Evolutionary conservation across 2,797 vertebrate genomes (phyloP).

Genomic region (Borostomias antarcticus): DNA sequence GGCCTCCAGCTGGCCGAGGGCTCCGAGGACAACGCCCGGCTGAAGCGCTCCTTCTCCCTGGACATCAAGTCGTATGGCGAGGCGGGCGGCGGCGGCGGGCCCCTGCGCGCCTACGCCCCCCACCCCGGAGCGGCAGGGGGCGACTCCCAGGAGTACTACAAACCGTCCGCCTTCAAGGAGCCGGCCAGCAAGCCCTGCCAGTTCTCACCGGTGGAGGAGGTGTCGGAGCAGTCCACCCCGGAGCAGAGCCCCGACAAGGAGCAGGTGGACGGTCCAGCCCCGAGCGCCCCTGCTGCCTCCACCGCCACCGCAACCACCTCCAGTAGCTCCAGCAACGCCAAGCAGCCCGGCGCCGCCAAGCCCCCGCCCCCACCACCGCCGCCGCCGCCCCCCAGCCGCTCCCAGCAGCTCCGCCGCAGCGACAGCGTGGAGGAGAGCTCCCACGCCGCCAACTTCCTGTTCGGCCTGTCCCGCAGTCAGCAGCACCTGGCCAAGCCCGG

Average conservation of each 20-base stretch:
- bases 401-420: conserved; percentile 79
- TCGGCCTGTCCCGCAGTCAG: conserved; percentile 87
- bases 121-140: conserved; percentile 49
- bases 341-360: conserved; percentile 63
- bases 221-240: conserved; percentile 88
- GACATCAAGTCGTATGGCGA: conserved; percentile 88
- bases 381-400: conserved; percentile 44
- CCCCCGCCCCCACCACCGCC: conserved; percentile 27
- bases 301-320: conserved; percentile 32
- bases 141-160: conserved; percentile 81
- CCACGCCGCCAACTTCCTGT: conserved; percentile 78
- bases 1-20: conserved; percentile 80
- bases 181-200: conserved; percentile 81
- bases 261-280: conserved; percentile 49
- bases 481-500: conserved; percentile 83
- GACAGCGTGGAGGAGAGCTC: conserved; percentile 86
- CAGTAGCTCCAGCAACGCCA: conserved; percentile 27
- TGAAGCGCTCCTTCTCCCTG: conserved; percentile 93
- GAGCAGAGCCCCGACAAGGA: conserved; percentile 88
- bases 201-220: conserved; percentile 92
- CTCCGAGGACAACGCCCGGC: conserved; percentile 81
- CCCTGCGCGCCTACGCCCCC: conserved; percentile 67
- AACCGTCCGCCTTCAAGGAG: conserved; percentile 77
- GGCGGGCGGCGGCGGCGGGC: conserved; percentile 35
- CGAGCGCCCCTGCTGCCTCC: conserved; percentile 4